Base-by-base conservation (phyloP, 2,797 vertebrate genomes). In the Lepilemur ruficaudatus region DNA sequence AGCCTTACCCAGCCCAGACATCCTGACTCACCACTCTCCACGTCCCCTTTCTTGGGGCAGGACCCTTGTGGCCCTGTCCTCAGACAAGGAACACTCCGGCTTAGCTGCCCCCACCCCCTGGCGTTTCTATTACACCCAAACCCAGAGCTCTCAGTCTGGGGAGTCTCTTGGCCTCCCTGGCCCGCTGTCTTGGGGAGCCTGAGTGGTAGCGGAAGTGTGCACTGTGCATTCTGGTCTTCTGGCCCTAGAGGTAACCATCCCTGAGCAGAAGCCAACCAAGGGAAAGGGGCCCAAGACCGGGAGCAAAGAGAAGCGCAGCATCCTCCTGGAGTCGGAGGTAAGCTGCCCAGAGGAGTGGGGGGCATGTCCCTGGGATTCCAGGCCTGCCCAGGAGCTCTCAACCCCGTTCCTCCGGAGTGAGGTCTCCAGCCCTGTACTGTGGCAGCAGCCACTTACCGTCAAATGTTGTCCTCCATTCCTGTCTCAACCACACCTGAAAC, bases 271-370 rank as follows among this genome's bases (percentile, higher is more conserved):
- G 48, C 80, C 59, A 0, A 59, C 5, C 48, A 97, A 95, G 30
- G 96, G 86, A 3, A 98, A 98, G 61, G 93, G 95, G 0, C 2
- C 28, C 4, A 98, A 98, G 88, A 32, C 0, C 0, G 95, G 96
- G 3, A 83, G 13, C 57, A 98, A 96, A 48, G 98, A 98, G 91
- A 98, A 97, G 13, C 93, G 63, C 0, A 86, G 86, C 85, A 67
- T 67, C 14, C 48, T 96, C 23, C 12, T 18, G 38, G 98, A 98
- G 50, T 93, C 96, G 0, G 98, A 98, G 98, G 98, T 98, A 28
- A 69, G 97, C 15, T 35, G 2, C 12, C 12, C 61, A 48, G 2
- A 67, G 59, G 2, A 6, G 32, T 9, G 2, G 20, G 14, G 7
- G 5, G 2, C 15, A 4, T 0, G 2, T 2, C 70, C 43, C 41